Conservation (phyloP, 2,888 invertebrate species). For the Labia minor region DNA sequence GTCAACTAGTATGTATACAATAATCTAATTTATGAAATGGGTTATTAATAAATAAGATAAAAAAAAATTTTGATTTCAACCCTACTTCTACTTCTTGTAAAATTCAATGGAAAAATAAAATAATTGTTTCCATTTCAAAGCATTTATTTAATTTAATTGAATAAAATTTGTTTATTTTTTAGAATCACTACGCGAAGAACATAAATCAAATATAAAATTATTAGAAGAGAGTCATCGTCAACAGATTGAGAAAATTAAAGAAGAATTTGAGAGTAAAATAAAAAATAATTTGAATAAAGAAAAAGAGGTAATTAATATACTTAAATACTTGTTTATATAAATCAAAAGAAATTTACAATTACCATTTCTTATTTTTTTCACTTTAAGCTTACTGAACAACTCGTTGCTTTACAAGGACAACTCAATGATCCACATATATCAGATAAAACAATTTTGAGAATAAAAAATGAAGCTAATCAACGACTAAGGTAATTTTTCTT, state of each 20-base stretch:
- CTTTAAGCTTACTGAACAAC: neutral
- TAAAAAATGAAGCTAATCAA: neutral
- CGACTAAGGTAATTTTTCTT: neutral
- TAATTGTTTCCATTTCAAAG: too few relatives aligned
- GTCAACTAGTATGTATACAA: too few relatives aligned
- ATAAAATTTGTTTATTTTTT: constrained; percentile 31
- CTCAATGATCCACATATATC: neutral
- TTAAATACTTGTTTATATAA: neutral
- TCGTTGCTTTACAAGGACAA: neutral
- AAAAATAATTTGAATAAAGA: constrained; percentile 18
- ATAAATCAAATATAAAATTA: constrained; percentile 47
- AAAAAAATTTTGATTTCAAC: too few relatives aligned
- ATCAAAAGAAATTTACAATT: neutral
- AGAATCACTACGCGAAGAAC: constrained; percentile 51
- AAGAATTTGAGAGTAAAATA: constrained; percentile 36
- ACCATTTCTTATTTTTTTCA: too few relatives aligned
- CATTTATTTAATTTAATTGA: too few relatives aligned
- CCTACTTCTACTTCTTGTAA: too few relatives aligned
- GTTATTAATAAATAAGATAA: too few relatives aligned
- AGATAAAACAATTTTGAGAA: neutral
- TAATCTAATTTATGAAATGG: too few relatives aligned
- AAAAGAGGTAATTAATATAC: constrained; percentile 20
- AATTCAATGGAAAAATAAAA: too few relatives aligned
- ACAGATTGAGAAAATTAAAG: constrained; percentile 38
- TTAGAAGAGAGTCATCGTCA: constrained; percentile 50